Percentiles rank a stretch among this genome's conserved stretches.
Conservation (phyloP, 1,140 invertebrate species). For the Drosophila nikananu region DNA sequence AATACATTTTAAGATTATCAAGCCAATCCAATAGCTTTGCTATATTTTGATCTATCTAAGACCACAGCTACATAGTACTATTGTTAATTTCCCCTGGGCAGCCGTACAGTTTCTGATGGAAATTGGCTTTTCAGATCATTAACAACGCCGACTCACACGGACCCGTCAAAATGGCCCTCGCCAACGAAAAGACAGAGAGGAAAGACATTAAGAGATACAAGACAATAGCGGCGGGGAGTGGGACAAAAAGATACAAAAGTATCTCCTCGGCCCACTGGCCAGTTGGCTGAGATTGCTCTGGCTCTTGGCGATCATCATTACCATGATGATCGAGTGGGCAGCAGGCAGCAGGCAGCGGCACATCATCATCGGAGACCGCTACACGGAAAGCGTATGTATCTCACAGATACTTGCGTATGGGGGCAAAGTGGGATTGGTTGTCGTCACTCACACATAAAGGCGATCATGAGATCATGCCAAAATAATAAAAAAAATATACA, state of each 20-base stretch:
- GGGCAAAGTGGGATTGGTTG: constrained; percentile 57
- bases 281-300: constrained; percentile 24
- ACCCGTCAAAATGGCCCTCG: constrained; percentile 36
- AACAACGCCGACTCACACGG: constrained; percentile 40
- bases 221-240: constrained; percentile 11
- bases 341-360: constrained; percentile 15
- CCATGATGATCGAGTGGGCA: constrained; percentile 56
- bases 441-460: constrained; percentile 22
- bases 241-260: constrained; percentile 43
- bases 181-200: constrained; percentile 23
- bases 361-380: constrained; percentile 38
- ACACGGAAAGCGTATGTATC: constrained; percentile 37
- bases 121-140: constrained; percentile 38
- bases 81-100: not conserved
- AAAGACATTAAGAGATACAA: constrained; percentile 11
- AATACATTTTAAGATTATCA: not conserved
- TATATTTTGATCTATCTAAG: not conserved
- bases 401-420: constrained; percentile 49
- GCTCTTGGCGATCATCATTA: constrained; percentile 39
- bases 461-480: constrained; percentile 58
- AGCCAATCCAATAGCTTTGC: not conserved
- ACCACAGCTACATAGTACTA: not conserved
- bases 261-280: constrained; percentile 34
- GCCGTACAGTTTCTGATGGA: constrained; percentile 22
- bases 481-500: constrained; percentile 13